These are phyloP conservation scores for Bradypus variegatus DNA, from an alignment of 2,797 vertebrate species.

Conservation along the genomic window DNA sequence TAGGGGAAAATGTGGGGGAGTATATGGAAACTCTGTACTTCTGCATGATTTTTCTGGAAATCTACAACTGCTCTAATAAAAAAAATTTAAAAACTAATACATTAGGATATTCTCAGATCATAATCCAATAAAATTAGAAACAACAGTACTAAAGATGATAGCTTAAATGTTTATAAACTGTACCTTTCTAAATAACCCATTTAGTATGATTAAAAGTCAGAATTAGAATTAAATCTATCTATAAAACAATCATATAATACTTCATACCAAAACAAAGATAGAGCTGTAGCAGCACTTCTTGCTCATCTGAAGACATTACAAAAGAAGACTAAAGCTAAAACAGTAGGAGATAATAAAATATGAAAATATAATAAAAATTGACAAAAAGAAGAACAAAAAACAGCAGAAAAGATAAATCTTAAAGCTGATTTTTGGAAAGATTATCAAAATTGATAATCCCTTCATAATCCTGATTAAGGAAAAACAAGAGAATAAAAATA, in stretches of 20 bases:
- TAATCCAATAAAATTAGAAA: neutral
- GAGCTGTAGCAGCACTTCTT: neutral
- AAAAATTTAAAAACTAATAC: neutral
- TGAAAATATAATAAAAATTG: neutral
- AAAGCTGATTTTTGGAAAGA: neutral
- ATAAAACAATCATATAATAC: neutral
- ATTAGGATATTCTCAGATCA: neutral
- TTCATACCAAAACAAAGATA: neutral
- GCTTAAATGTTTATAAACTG: neutral
- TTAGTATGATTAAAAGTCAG: neutral
- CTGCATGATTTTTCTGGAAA: no score
- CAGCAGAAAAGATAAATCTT: neutral
- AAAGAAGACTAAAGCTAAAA: neutral
- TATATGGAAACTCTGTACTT: no score
- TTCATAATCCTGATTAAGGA: neutral
- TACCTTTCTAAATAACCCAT: neutral
- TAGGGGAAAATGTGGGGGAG: no score
- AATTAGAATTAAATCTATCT: conserved; percentile 11
- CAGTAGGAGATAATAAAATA: neutral
- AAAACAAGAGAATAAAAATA: neutral
- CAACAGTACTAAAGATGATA: neutral
- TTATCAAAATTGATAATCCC: neutral
- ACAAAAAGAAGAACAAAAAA: neutral
- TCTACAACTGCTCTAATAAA: no score
- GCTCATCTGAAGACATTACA: neutral